Conservation (phyloP, 2,888 invertebrate species). For the Aquatica leii region DNA sequence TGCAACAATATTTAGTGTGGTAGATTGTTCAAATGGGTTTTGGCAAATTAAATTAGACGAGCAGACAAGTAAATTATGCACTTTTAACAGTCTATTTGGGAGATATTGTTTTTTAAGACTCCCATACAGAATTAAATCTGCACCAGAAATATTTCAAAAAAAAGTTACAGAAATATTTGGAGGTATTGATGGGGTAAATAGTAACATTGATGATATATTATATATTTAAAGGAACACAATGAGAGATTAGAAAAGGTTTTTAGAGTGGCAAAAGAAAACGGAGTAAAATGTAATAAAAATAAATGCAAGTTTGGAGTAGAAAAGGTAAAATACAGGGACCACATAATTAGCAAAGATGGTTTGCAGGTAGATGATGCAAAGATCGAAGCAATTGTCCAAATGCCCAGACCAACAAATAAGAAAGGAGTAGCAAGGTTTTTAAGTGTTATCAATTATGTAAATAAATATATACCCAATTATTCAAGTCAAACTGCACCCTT, state of each 20-base stretch:
- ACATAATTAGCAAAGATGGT: slow-evolving; percentile 24
- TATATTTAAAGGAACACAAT: slow-evolving; percentile 36
- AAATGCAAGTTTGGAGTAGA: slow-evolving; percentile 15
- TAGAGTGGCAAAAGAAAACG: background rate
- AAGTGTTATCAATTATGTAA: slow-evolving; percentile 1
- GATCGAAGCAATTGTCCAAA: slow-evolving; percentile 20
- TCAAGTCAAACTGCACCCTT: too few relatives aligned
- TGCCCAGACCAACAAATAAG: slow-evolving; percentile 7
- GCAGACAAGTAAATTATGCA: slow-evolving; percentile 28
- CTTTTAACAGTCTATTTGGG: slow-evolving; percentile 34
- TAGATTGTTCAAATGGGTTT: slow-evolving; percentile 45
- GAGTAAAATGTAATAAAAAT: slow-evolving; percentile 26
- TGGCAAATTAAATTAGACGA: slow-evolving; percentile 41
- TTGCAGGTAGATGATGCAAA: slow-evolving; percentile 4
- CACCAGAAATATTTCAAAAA: slow-evolving; percentile 15
- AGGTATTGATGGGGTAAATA: background rate
- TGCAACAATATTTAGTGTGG: slow-evolving; percentile 41
- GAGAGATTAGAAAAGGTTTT: slow-evolving; percentile 7
- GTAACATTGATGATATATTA: slow-evolving; percentile 32
- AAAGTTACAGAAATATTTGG: background rate
- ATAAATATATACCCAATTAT: slow-evolving; percentile 5
- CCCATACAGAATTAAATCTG: slow-evolving; percentile 42
- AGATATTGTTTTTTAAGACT: slow-evolving; percentile 41
- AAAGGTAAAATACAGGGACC: slow-evolving; percentile 27
- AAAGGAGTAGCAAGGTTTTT: slow-evolving; percentile 1